These are phyloP conservation scores for Aramus guarauna DNA, from an alignment of 2,113 vertebrate genomes.

Conservation along the genomic window DNA sequence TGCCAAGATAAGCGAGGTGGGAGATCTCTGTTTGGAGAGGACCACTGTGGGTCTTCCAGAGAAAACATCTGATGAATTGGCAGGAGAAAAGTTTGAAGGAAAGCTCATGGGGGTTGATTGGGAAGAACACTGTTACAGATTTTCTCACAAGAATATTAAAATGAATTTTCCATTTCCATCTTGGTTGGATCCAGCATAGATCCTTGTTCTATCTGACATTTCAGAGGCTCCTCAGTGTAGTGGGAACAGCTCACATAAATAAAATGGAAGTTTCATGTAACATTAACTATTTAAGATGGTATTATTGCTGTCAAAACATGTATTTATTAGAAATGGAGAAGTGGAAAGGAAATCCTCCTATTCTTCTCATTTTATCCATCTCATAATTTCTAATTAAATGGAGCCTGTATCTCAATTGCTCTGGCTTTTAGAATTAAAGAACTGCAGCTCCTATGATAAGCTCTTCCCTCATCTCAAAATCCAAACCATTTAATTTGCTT, in stretches of 20 bases:
- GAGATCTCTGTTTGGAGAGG: not conserved
- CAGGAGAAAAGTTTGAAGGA: not conserved
- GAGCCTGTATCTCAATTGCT: not conserved
- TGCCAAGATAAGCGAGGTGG: not conserved
- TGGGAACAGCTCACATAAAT: not conserved
- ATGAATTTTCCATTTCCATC: not conserved
- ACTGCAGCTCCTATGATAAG: not conserved
- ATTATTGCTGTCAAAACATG: slow-evolving; percentile 15
- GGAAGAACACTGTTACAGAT: not conserved
- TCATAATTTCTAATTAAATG: slow-evolving; percentile 17
- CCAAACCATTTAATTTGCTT: slow-evolving; percentile 12
- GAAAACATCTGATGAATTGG: not conserved
- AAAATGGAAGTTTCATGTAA: slow-evolving; percentile 4
- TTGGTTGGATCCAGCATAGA: not conserved
- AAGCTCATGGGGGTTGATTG: not conserved
- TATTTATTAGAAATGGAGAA: slow-evolving; percentile 26
- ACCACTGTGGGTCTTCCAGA: not conserved
- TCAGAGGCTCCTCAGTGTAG: not conserved
- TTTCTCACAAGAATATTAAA: not conserved
- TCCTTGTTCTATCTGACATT: not conserved
- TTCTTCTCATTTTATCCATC: not conserved
- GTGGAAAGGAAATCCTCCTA: not conserved
- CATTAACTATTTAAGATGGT: slow-evolving; percentile 9
- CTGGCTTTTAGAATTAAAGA: slow-evolving; percentile 9
- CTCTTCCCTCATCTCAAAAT: not conserved